Base-by-base conservation (phyloP, 2,797 vertebrate genomes). In the Pipistrellus pipistrellus region DNA sequence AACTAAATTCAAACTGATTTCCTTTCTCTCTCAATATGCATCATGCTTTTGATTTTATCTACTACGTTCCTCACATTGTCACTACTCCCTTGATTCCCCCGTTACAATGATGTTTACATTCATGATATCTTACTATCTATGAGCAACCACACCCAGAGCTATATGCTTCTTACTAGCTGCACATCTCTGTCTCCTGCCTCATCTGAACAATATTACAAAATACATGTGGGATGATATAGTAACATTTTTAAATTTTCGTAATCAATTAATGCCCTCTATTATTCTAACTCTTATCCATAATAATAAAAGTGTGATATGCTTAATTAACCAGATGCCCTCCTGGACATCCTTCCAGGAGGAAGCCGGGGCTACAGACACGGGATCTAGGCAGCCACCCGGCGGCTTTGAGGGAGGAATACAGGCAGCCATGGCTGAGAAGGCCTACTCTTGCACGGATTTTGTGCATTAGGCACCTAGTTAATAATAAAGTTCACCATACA, bases 121-220 rank as follows among this genome's bases (percentile, higher is more conserved):
- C 48, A 23, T 35, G 30, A 44, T 1, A 21, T 2, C 25, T 21
- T 48, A 35, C 4, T 21, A 17, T 38, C 21, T 69, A 13, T 8
- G 30, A 6, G 38, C 18, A 75, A 14, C 18, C 38, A 9, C 15
- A n/a, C 10, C 20, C 17, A 32, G 11, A 44, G 8, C 53, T 53
- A 53, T 0, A 0, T n/a, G 23, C 4, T 6, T 77, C 38, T 11
- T 25, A 8, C 13, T 35, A 68, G 21, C 5, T n/a, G 17, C 30
- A 66, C 5, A 17, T 17, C n/a, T 83, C n/a, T 83, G 17, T 15
- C 21, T 86, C 15, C 5, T 86, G 18, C 8, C 44, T 66, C 27
- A 82, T 30, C 71, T 30, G 21, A 83, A 6, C 44, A 59, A 46
- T 30, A 20, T 83, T n/a, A 41, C 12, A 88, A 80, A 92, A 84